Evolutionary conservation across 2,797 vertebrate species (phyloP).

Genomic region (Cirrhinus molitorella): DNA sequence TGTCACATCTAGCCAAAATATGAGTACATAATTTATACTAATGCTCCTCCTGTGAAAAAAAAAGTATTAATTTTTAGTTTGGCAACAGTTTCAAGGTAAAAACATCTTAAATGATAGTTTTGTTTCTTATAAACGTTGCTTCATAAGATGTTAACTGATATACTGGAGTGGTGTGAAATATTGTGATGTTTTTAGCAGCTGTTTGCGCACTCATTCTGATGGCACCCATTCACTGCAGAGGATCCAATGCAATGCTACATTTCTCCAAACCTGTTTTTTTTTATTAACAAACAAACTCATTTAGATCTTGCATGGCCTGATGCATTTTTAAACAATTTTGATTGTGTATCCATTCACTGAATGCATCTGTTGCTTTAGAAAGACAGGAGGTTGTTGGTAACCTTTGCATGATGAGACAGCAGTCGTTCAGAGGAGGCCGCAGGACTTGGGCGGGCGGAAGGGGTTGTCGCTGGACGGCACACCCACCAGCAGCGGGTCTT

Average conservation of each 20-base stretch:
- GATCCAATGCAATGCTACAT: not conserved
- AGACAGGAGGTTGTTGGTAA: not conserved
- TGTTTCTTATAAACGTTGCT: no score
- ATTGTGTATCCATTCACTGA: not conserved
- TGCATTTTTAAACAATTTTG: not conserved
- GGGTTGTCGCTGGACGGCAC: constrained; percentile 84
- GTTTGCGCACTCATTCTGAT: not conserved
- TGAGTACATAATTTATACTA: not conserved
- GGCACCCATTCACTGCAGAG: not conserved
- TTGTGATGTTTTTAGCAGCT: not conserved
- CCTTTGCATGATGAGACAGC: not conserved
- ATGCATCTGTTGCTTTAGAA: not conserved
- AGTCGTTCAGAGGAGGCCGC: constrained; percentile 78
- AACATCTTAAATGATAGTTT: not conserved
- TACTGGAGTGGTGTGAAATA: no score
- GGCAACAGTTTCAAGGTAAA: not conserved
- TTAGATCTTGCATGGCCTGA: not conserved
- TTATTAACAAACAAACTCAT: not conserved
- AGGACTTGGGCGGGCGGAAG: constrained; percentile 82
- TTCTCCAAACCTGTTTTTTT: no score
- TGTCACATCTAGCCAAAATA: not conserved
- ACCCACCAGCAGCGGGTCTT: constrained; percentile 82
- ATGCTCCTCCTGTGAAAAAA: not conserved
- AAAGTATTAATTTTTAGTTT: no score
- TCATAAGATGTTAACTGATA: no score